Evolutionary conservation across 2,113 vertebrate species (phyloP).

Genomic region (Mesembrinibis cayennensis): DNA sequence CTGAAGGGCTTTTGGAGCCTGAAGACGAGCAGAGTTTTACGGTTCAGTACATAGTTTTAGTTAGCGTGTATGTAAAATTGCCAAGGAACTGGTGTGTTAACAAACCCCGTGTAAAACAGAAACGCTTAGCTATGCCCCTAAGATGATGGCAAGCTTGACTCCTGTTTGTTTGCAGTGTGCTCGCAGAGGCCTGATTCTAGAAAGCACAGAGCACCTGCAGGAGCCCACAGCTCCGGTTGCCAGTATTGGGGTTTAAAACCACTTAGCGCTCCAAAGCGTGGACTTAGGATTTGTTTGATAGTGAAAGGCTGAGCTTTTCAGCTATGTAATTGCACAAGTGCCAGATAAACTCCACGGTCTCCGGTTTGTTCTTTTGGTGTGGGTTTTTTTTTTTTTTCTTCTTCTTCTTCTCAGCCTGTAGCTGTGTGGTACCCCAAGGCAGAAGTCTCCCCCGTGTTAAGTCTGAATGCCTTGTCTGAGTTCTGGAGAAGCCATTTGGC

Average conservation of each 20-base stretch:
- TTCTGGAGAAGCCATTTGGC: not conserved
- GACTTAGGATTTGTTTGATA: not conserved
- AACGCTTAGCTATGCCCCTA: not conserved
- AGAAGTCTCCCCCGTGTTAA: not conserved
- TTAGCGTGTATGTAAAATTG: not conserved
- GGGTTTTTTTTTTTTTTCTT: too few species aligned
- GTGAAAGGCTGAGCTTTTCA: not conserved
- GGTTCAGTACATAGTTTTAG: not conserved
- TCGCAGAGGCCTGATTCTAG: not conserved
- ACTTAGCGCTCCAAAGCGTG: accelerated
- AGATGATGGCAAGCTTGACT: not conserved
- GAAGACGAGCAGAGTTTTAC: not conserved
- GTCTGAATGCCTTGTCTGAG: not conserved
- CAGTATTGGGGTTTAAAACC: not conserved
- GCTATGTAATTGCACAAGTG: accelerated
- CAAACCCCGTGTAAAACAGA: not conserved
- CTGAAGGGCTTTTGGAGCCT: not conserved
- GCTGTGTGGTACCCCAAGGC: not conserved
- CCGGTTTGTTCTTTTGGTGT: not conserved
- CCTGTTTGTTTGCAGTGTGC: not conserved
- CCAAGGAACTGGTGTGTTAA: not conserved
- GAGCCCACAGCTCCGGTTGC: not conserved
- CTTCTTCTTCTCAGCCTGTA: not conserved
- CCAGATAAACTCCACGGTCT: not conserved
- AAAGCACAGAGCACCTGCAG: accelerated